Percentiles rank a stretch among this genome's conserved stretches.
phyloP scores from a whole-genome alignment of 2,888 invertebrate genomes.

The Lasioglossum vierecki region DNA sequence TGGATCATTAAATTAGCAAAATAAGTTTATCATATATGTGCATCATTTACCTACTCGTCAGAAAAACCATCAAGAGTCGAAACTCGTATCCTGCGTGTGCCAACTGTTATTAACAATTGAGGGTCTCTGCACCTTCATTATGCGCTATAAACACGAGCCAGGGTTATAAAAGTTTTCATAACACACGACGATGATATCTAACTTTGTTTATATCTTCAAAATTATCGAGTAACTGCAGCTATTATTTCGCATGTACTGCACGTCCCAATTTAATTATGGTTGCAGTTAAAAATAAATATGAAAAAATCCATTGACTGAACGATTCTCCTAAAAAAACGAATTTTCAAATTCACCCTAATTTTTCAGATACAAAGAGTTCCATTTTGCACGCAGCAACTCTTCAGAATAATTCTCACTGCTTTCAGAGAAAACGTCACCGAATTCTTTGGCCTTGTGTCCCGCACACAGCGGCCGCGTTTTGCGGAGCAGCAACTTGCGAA shows the following conservation, averaged over 20 bases:
- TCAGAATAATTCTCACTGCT: not conserved
- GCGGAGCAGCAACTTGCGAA: not conserved
- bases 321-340: not conserved
- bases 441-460: not conserved
- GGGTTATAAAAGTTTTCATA: not conserved
- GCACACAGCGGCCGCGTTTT: not conserved
- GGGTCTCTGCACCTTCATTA: not conserved
- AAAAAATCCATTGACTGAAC: too few species aligned
- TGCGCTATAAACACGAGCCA: not conserved
- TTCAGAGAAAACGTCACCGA: not conserved
- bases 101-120: not conserved
- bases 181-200: not conserved
- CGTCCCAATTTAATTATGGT: too few species aligned
- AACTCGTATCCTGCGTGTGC: not conserved
- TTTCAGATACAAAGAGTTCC: too few species aligned
- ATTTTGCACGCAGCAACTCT: not conserved
- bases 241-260: not conserved
- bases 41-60: not conserved
- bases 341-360: too few species aligned
- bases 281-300: too few species aligned
- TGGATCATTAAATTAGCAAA: not conserved
- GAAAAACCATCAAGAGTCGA: not conserved
- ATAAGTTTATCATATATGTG: not conserved
- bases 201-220: conserved; percentile 1
- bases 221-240: not conserved